Base-by-base conservation (phyloP, 2,797 vertebrate genomes). In the Syndactyla subalaris region DNA sequence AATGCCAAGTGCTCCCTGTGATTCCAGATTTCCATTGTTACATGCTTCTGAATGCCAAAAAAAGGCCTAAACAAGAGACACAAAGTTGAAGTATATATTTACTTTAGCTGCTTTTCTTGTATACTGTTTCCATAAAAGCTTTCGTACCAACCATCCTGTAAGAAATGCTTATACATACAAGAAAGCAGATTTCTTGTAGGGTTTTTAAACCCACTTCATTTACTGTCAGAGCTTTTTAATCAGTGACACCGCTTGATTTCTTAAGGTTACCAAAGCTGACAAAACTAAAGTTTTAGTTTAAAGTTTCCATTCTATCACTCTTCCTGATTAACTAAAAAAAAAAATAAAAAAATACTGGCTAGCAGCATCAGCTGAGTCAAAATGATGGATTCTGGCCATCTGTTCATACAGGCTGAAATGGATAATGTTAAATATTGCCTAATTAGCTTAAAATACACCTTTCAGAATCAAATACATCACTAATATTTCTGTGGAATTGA, bases 11-110 rank as follows among this genome's bases (percentile, higher is more conserved):
- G 96, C 98, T 51, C 98, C 98, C 88, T 98, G 98, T 18, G 98
- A 98, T 97, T 98, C 98, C 96, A 99, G 88, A 45, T 95, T 98
- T 73, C 98, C 98, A 59, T 98, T 98, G 63, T 97, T 96, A 92
- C 98, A 98, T 7, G 98, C 98, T 97, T 98, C 97, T 5, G 98
- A 98, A 93, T 99, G 98, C 98, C 98, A 99, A 58, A 95, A 98
- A 94, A 98, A 98, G 30, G 98, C 98, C 98, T 98, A 89, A 57
- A 84, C 36, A 55, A 84, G 32, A 89, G 46, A 57, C 45, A 94
- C 8, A 71, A 26, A 45, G 30, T 27, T 82, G 38, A 38, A 80
- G 12, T 19, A 43, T 51, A 7, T 19, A 61, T 88, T 93, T 26
- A 49, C 22, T 67, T 65, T 8, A 75, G 38, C 34, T 36, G 8